Evolutionary conservation across 1,140 invertebrate genomes (phyloP).

Genomic region (Camponotus vicinus): DNA sequence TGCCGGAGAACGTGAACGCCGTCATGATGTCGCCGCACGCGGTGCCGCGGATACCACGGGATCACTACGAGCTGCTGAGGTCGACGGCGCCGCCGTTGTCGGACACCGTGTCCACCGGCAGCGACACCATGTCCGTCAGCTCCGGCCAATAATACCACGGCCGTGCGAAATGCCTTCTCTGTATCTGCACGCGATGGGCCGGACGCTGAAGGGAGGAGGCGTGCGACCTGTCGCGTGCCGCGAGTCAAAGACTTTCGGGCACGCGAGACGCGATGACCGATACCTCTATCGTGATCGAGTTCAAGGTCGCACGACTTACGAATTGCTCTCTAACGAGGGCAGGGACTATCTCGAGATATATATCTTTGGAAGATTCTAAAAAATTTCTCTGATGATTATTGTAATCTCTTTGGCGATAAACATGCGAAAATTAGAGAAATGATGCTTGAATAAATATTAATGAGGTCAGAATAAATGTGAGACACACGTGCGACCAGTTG

Average conservation of each 20-base stretch:
- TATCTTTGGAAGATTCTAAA: background rate
- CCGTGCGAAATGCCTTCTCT: conserved; percentile 80
- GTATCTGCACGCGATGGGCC: conserved; percentile 78
- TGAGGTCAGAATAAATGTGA: background rate
- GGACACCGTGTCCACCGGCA: conserved; percentile 78
- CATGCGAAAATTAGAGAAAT: background rate
- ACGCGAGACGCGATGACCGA: conserved; percentile 45
- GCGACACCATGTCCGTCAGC: conserved; percentile 76
- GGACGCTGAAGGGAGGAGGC: conserved; percentile 57
- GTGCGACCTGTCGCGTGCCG: background rate
- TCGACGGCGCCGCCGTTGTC: conserved; percentile 63
- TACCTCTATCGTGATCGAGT: background rate
- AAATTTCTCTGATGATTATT: background rate
- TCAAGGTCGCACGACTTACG: background rate
- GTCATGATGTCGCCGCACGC: conserved; percentile 77
- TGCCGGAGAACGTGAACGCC: conserved; percentile 86
- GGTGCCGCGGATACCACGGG: conserved; percentile 65
- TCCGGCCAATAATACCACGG: conserved; percentile 81
- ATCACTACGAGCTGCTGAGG: conserved; percentile 65
- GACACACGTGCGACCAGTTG: background rate
- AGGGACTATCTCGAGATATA: background rate
- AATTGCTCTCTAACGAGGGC: too few species aligned
- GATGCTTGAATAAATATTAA: background rate
- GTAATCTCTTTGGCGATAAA: background rate
- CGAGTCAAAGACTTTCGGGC: conserved; percentile 31